Percentiles rank a stretch among this genome's conserved stretches.
Conservation (phyloP, 2,797 vertebrate genomes). For the Pitangus sulphuratus region DNA sequence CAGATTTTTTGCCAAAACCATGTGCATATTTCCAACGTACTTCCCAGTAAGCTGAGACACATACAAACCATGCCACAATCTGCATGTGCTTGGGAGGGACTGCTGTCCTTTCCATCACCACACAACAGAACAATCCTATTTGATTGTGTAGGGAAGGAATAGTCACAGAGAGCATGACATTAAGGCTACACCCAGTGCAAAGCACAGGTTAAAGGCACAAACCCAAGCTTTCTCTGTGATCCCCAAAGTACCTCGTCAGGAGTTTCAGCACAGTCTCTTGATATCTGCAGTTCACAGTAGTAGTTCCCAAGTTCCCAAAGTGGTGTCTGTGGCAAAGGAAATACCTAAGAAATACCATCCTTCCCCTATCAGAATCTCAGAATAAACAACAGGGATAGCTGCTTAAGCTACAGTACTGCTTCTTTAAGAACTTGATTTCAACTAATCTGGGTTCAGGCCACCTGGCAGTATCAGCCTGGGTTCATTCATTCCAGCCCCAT, state of each 20-base stretch:
- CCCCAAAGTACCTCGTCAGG: neutral
- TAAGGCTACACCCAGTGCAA: fast-evolving
- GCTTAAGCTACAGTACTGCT: neutral
- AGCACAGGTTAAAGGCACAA: neutral
- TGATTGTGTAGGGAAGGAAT: neutral
- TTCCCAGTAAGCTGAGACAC: neutral
- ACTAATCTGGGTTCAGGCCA: slow-evolving; percentile 25
- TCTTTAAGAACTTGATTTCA: neutral
- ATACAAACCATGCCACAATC: fast-evolving
- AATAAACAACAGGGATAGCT: neutral
- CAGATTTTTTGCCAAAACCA: neutral
- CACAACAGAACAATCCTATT: neutral
- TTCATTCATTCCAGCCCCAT: neutral
- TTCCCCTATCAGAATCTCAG: neutral
- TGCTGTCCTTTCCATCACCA: neutral
- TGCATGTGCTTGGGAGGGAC: fast-evolving
- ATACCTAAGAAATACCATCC: neutral
- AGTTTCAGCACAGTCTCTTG: neutral
- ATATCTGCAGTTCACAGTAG: neutral
- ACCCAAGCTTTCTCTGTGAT: neutral
- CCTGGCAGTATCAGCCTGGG: neutral
- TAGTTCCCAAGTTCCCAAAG: neutral
- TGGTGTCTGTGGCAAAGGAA: neutral
- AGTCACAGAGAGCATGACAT: neutral
- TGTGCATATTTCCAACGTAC: neutral